A percentile compares a stretch with the other conserved stretches of the same genome.
These are phyloP conservation scores for Oryzias woworae DNA, from an alignment of 2,113 vertebrate species.

Conservation along the genomic window DNA sequence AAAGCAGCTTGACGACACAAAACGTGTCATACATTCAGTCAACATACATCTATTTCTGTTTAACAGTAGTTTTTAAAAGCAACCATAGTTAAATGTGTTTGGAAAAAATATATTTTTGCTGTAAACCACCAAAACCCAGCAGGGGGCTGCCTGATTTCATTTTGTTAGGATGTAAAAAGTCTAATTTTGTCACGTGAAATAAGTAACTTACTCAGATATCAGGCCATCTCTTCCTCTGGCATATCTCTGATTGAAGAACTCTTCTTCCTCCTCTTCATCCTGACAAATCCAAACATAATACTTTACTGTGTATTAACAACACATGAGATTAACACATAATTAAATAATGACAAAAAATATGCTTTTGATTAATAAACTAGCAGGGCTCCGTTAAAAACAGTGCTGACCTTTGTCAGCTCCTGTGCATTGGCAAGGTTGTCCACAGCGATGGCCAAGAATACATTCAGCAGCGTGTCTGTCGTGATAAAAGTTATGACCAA, in stretches of 20 bases:
- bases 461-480: constrained; percentile 81
- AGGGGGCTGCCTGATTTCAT: no score
- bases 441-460: constrained; percentile 83
- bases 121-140: no score
- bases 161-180: background rate
- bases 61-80: constrained; percentile 13
- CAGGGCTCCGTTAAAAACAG: background rate
- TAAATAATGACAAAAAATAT: background rate
- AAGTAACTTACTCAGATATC: constrained; percentile 94
- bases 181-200: constrained; percentile 1
- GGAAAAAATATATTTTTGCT: no score
- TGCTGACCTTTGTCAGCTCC: constrained; percentile 77
- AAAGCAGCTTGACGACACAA: no score
- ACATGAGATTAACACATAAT: background rate
- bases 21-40: no score
- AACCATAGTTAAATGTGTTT: background rate
- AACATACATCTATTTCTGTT: no score
- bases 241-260: constrained; percentile 95
- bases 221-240: constrained; percentile 97
- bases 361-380: background rate
- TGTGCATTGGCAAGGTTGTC: constrained; percentile 82
- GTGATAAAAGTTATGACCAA: constrained; percentile 48
- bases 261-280: constrained; percentile 98
- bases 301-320: background rate
- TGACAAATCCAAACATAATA: constrained; percentile 51